Conservation (phyloP, 2,113 vertebrate genomes). For the Dermatemys mawii region DNA sequence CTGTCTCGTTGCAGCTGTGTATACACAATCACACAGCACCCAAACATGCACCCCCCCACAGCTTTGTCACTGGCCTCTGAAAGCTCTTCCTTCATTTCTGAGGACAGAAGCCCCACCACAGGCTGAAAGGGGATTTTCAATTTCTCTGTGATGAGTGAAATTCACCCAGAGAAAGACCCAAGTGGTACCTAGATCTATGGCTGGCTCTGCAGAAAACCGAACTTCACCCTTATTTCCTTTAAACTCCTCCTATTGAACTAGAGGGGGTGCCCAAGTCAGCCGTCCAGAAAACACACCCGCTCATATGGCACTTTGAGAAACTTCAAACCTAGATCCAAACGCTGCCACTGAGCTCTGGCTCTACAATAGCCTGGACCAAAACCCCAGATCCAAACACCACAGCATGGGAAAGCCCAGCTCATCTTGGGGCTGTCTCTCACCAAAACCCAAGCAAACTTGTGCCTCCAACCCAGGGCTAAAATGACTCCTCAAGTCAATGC, state of each 20-base stretch:
- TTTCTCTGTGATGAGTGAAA: not conserved
- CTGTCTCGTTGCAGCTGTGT: fast-evolving
- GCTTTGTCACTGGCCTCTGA: not conserved
- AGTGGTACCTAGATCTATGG: not conserved
- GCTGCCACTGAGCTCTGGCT: not conserved
- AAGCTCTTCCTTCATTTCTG: not conserved
- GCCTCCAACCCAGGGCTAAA: not conserved
- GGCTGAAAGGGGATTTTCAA: not conserved
- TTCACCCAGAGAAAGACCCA: not conserved
- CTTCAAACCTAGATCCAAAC: not conserved
- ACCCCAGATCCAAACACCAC: not conserved
- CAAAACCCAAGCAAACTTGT: not conserved
- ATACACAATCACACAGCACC: fast-evolving
- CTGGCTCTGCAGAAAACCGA: not conserved
- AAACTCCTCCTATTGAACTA: not conserved
- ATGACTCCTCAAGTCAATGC: not conserved
- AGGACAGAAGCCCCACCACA: not conserved
- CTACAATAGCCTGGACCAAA: not conserved
- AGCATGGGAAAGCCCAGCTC: not conserved
- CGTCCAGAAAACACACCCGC: not conserved
- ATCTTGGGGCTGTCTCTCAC: not conserved
- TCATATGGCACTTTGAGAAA: not conserved
- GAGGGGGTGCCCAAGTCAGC: not conserved
- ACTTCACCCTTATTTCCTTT: not conserved
- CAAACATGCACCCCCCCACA: fast-evolving